Evolutionary conservation across 2,888 invertebrate genomes (phyloP).

Genomic region (Meghimatium bilineatum): DNA sequence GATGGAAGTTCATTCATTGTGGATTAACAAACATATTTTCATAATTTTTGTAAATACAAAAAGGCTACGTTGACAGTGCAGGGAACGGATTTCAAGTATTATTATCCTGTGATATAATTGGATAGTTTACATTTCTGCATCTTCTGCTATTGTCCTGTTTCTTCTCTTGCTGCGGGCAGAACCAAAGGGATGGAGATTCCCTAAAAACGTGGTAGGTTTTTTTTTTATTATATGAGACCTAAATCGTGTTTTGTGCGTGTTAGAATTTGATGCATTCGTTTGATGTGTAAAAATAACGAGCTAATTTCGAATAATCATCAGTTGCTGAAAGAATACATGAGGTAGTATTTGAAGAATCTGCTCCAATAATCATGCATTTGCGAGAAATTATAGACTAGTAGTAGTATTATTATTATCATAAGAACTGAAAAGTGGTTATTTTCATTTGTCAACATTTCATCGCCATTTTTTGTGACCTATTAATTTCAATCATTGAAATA

Average conservation of each 20-base stretch:
- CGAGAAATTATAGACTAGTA: too few species aligned
- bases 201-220: conserved; percentile 38
- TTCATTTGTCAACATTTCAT: conserved; percentile 6
- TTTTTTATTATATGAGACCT: neutral
- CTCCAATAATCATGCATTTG: too few species aligned
- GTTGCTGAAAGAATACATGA: too few species aligned
- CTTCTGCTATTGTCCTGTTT: conserved; percentile 19
- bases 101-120: neutral
- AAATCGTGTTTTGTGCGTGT: neutral
- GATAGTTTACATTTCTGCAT: neutral
- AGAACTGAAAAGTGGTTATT: neutral
- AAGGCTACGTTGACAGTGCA: neutral
- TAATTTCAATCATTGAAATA: neutral
- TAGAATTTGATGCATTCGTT: neutral
- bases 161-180: conserved; percentile 25
- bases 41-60: neutral
- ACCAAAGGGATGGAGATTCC: conserved; percentile 41
- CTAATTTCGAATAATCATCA: too few species aligned
- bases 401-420: neutral
- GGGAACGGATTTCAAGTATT: neutral
- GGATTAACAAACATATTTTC: neutral
- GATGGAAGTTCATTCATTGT: conserved; percentile 11
- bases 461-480: conserved; percentile 19
- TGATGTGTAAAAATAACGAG: neutral
- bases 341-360: neutral